A percentile compares a stretch with the other conserved stretches of the same genome.
These are phyloP conservation scores for Anastatus disparis DNA, from an alignment of 1,140 invertebrate genomes.

Conservation along the genomic window DNA sequence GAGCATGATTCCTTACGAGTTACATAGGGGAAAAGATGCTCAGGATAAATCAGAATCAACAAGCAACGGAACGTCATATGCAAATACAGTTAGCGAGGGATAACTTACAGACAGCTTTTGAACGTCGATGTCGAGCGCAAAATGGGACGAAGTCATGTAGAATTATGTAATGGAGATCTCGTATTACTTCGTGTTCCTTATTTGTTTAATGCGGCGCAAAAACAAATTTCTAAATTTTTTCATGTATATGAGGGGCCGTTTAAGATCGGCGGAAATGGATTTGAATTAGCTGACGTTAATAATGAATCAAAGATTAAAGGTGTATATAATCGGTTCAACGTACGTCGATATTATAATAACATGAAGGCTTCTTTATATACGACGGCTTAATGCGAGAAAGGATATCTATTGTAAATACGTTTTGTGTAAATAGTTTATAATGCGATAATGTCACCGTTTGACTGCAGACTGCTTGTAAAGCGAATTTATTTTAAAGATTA, in stretches of 20 bases:
- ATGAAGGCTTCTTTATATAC: too few species aligned
- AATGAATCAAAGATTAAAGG: neutral
- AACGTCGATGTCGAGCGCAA: slow-evolving; percentile 9
- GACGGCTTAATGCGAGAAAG: too few species aligned
- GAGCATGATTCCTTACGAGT: slow-evolving; percentile 46
- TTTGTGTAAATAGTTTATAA: too few species aligned
- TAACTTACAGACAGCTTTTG: slow-evolving; percentile 6
- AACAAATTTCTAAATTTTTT: neutral
- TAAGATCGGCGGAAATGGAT: neutral
- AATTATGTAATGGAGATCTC: slow-evolving; percentile 1
- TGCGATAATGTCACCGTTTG: too few species aligned
- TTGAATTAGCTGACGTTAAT: neutral
- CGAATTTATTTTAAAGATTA: too few species aligned
- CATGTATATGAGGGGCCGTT: neutral
- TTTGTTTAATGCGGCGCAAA: neutral
- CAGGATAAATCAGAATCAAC: neutral
- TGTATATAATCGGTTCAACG: neutral
- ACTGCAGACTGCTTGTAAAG: too few species aligned
- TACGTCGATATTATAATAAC: neutral
- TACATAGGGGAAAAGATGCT: slow-evolving; percentile 31
- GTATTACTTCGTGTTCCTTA: slow-evolving; percentile 32
- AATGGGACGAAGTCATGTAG: neutral
- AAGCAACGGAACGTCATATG: neutral
- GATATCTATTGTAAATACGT: too few species aligned
- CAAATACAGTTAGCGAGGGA: slow-evolving; percentile 26